phyloP scores from a whole-genome alignment of 2,888 invertebrate species.

The Drosophila prostipennis region DNA sequence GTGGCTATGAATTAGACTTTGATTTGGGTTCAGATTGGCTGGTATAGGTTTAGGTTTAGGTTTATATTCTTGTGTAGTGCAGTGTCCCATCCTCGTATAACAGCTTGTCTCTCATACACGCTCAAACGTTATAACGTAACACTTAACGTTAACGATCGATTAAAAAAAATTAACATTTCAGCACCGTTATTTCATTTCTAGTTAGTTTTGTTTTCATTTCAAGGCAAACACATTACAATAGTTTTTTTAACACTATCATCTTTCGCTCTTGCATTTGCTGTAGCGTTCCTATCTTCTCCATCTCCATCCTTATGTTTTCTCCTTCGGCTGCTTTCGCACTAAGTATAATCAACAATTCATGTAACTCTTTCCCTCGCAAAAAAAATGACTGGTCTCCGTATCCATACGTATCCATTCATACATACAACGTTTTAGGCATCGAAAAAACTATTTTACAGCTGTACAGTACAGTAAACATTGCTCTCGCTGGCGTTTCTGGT shows the following conservation, averaged over 20 bases:
- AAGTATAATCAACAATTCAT: slow-evolving; percentile 48
- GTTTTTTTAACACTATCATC: slow-evolving; percentile 43
- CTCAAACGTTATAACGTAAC: slow-evolving; percentile 64
- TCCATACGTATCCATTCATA: slow-evolving; percentile 8
- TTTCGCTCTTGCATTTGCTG: slow-evolving; percentile 13
- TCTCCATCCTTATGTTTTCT: slow-evolving; percentile 1
- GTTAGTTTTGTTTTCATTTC: slow-evolving; percentile 61
- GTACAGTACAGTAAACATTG: slow-evolving; percentile 43
- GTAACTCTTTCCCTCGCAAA: slow-evolving; percentile 18
- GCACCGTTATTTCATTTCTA: slow-evolving; percentile 78
- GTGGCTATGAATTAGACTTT: not conserved
- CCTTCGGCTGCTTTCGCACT: slow-evolving; percentile 12
- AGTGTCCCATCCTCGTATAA: slow-evolving; percentile 53
- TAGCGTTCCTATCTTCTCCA: slow-evolving; percentile 4
- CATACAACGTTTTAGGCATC: slow-evolving; percentile 42
- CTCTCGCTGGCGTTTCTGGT: slow-evolving; percentile 23
- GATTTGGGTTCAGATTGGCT: slow-evolving; percentile 9
- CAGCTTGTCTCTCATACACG: slow-evolving; percentile 53
- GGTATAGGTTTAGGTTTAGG: not conserved
- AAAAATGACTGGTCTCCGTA: slow-evolving; percentile 23
- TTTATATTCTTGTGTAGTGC: slow-evolving; percentile 30
- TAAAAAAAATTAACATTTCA: slow-evolving; percentile 83
- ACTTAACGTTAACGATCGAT: slow-evolving; percentile 51
- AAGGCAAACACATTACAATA: slow-evolving; percentile 81
- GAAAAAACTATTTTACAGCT: slow-evolving; percentile 42